phyloP scores from a whole-genome alignment of 2,113 vertebrate species.

The Myocastor coypus region DNA sequence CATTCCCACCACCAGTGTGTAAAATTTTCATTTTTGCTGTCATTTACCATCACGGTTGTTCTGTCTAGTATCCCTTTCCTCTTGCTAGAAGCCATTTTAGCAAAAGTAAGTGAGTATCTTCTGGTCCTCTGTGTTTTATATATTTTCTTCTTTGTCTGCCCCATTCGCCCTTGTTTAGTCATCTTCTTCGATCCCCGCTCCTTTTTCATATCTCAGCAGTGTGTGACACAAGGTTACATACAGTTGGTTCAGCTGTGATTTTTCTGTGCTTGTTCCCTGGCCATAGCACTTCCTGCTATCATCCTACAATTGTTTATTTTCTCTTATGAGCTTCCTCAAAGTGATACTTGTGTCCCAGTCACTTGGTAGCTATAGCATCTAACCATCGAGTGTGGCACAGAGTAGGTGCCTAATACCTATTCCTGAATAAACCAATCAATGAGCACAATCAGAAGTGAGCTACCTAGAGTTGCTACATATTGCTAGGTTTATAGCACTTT shows the following conservation, averaged over 20 bases:
- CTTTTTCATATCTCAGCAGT: background rate
- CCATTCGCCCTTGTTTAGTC: background rate
- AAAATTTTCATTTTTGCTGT: background rate
- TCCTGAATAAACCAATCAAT: constrained; percentile 17
- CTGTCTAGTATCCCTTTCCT: too few relatives aligned
- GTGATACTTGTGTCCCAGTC: background rate
- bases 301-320: constrained; percentile 4
- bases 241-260: background rate
- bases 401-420: background rate
- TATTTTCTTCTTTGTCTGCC: background rate
- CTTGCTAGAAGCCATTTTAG: background rate
- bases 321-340: background rate
- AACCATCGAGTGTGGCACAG: background rate
- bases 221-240: background rate
- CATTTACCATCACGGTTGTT: background rate
- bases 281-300: background rate
- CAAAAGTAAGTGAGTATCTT: background rate
- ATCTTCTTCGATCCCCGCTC: background rate
- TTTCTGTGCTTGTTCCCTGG: background rate
- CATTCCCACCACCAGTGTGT: background rate
- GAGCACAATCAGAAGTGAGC: constrained; percentile 16
- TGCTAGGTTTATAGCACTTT: background rate
- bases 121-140: background rate
- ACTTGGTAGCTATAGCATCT: background rate
- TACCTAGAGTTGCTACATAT: background rate